Base-by-base conservation (phyloP, 2,113 vertebrate species). In the Elephas maximus region DNA sequence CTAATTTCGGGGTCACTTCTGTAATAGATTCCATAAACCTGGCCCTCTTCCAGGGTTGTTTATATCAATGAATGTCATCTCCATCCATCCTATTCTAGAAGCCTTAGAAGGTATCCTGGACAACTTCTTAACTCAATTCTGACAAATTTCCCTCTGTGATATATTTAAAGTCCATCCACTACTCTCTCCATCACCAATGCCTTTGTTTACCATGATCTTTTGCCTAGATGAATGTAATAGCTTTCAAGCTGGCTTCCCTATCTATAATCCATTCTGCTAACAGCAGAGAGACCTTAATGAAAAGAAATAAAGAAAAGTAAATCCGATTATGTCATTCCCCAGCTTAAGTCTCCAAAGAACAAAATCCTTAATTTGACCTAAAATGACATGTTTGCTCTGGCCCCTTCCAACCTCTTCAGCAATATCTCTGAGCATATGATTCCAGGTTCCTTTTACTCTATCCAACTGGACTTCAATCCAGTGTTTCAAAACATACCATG, bases 21-120 rank as follows among this genome's bases (percentile, higher is more conserved):
- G 33, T 79, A 85, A 96, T 24, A 84, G 74, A 95, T 67, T 86
- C 93, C 51, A 53, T 44, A 88, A 33, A 90, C 30, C 41, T 60
- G 51, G 51, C 88, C 73, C 77, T 65, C 67, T 74, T 0, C 30
- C 67, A 83, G n/a, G 8, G 67, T 0, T 2, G 74, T 0, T 26
- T 88, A 57, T 51, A 78, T 87, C 80, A 80, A 87, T 85, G 85
- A 63, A 79, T 51, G 33, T 91, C 73, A 65, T 73, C 81, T 80
- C 63, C 57, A n/a, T 41, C 23, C 74, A 65, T 53, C 33, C 71
- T 44, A 65, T 62, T 41, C 62, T 79, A 63, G 91, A 82, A 73
- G 65, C 24, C 30, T 53, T 57, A 93, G 30, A n/a, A 85, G 15
- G 48, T 28, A 84, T 74, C 62, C 2, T 48, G 69, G 88, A 92